Conservation (phyloP, 1,140 invertebrate species). For the Procambarus virginalis region DNA sequence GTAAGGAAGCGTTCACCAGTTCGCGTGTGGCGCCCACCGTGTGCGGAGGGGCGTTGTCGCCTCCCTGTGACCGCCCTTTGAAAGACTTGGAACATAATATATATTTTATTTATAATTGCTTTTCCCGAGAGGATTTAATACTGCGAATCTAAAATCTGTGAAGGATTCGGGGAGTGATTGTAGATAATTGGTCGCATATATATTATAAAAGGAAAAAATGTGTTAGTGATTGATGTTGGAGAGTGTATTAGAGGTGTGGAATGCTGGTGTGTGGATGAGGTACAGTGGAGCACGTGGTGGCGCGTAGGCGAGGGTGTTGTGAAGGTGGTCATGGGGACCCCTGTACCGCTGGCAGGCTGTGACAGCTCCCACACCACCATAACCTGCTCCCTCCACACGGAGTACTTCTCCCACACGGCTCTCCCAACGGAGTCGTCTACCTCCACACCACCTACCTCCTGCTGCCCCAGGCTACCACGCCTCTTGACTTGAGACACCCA, state of each 20-base stretch:
- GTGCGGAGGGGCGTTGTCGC: constrained; percentile 10
- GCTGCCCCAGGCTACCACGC: neutral
- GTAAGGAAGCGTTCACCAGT: constrained; percentile 52
- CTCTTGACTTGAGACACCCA: neutral
- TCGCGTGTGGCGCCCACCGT: constrained; percentile 45
- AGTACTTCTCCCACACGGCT: too few species aligned
- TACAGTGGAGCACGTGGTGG: neutral
- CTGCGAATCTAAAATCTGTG: too few species aligned
- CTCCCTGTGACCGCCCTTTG: neutral
- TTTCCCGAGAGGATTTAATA: too few species aligned
- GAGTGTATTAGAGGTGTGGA: neutral
- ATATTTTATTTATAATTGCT: too few species aligned
- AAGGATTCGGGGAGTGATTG: too few species aligned
- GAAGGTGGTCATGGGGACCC: neutral
- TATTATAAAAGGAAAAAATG: neutral
- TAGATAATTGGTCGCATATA: too few species aligned
- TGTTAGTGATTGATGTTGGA: neutral
- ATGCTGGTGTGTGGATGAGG: neutral
- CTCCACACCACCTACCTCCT: neutral
- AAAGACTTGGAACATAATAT: neutral
- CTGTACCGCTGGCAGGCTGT: neutral
- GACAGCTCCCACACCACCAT: neutral
- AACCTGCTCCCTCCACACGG: neutral
- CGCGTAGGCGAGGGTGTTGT: neutral
- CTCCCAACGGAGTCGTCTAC: neutral